These are phyloP conservation scores for Typhlichthys subterraneus DNA, from an alignment of 2,797 vertebrate species.

Conservation along the genomic window DNA sequence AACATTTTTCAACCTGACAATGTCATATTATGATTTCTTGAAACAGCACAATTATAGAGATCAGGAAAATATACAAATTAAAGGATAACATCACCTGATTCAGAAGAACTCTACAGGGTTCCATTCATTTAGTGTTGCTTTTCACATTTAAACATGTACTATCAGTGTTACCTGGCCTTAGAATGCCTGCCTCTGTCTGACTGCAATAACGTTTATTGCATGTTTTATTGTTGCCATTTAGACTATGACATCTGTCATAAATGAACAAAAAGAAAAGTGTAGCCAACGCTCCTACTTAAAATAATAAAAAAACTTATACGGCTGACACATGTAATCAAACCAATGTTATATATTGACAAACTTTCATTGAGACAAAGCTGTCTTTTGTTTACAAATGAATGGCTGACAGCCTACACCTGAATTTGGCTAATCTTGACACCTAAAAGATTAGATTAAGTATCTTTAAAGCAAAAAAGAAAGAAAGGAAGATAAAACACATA, in stretches of 20 bases:
- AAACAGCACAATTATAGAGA: constrained; percentile 75
- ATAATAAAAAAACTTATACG: no score
- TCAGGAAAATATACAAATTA: constrained; percentile 53
- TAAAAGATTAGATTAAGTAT: constrained; percentile 16
- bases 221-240: constrained; percentile 72
- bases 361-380: constrained; percentile 20
- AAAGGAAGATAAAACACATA: constrained; percentile 1
- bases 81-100: constrained; percentile 75
- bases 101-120: constrained; percentile 68
- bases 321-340: constrained; percentile 28
- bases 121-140: constrained; percentile 37
- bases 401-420: constrained; percentile 9
- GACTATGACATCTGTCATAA: constrained; percentile 44
- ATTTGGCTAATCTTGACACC: constrained; percentile 31
- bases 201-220: constrained; percentile 77
- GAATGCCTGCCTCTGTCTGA: constrained; percentile 63
- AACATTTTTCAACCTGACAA: constrained; percentile 66
- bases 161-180: constrained; percentile 53
- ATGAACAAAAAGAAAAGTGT: constrained; percentile 23
- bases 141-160: constrained; percentile 52
- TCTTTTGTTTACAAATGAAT: constrained; percentile 22
- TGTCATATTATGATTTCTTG: constrained; percentile 71
- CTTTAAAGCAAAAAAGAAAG: constrained; percentile 14
- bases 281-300: no score
- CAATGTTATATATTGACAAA: constrained; percentile 30